Evolutionary conservation across 2,888 invertebrate genomes (phyloP), one percentile per base, ranked within the genome.

Genomic region (Drosophila mulleri): DNA sequence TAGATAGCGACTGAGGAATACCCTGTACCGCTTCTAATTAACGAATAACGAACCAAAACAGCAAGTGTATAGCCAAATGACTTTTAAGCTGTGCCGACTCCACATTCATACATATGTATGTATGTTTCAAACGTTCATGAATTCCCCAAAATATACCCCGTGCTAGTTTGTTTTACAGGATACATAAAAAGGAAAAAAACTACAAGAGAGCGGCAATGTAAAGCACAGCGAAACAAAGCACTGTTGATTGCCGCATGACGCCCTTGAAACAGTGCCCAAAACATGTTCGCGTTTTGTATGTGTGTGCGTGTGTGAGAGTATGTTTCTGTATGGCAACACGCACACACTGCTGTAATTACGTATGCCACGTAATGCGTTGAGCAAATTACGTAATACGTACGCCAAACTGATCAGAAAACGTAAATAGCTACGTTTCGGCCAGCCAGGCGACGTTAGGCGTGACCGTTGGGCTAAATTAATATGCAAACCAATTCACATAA

Each of bases 331-430:
- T 61, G 37, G 35, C 47, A 58, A 67, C 75, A 80, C 80, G 71
- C 77, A 75, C 68, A 75, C 68, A 67, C 60, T 64, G 63, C 60
- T 68, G 50, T 80, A 82, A 83, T 85, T 83, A 85, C 80, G 66
- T 78, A 75, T 80, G 72, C 80, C 77, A 69, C 69, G 72, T 75
- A 80, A 80, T 72, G 72, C 70, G 78, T 60, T 62, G 54, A 72
- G 50, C 64, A 67, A 81, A 82, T 82, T 82, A 72, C 82, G 72
- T 80, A 78, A 75, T 75, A 70, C 65, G 57, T 18, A 72, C 65
- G 58, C 60, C 62, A 75, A 80, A 75, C 76, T 79, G 77, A 78
- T 78, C 75, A 78, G 64, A 62, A 71, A 72, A 80, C 70, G 72
- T 67, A 76, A 76, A 64, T 29, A 48, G 18, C 39, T 29, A 45